Base-by-base conservation (phyloP, 1,140 invertebrate genomes). In the Euura saliciscinereae region DNA sequence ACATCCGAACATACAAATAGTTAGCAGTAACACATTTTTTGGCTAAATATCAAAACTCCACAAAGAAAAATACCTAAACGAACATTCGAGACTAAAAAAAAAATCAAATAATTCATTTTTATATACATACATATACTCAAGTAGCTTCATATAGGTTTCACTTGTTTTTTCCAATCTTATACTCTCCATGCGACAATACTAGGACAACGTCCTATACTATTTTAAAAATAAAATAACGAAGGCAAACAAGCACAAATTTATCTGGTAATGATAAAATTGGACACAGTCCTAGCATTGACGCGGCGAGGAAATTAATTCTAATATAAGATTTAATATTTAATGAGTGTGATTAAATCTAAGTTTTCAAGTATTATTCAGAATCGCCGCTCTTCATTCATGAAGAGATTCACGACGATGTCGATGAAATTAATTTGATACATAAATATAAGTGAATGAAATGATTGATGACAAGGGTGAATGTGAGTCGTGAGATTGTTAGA, bases 1-100 rank as follows among this genome's bases (percentile, higher is more conserved):
- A 86, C 92, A 93, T 83, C 89, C 89, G 45, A 78, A 81, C 69
- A 80, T 76, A 75, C 75, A 76, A 45, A 75, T 78, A 69, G 65
- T 76, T 43, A 43, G 73, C 66, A 78, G 73, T 70, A 77, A 72
- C 70, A 71, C 66, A 13, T 68, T 73, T 64, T 70, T 76, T 65
- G 70, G 69, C 64, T 77, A 69, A 59, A 6, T 28, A 28, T 59
- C 13, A 59, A 59, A 5, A 11, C 6, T 59, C 51, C 28, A 28
- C 28, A 28, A 28, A 28, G 28, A 28, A 28, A 28, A 28, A 28
- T 28, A 28, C 28, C 28, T 28, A 28, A 28, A 28, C 28, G 28
- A 28, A 28, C 28, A 28, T 28, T 28, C 28, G 28, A 28, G 28
- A 28, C 28, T 28, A 28, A 28, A 28, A 28, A 28, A 28, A 28